phyloP scores from a whole-genome alignment of 1,140 invertebrate genomes.

The Achatina immaculata region DNA sequence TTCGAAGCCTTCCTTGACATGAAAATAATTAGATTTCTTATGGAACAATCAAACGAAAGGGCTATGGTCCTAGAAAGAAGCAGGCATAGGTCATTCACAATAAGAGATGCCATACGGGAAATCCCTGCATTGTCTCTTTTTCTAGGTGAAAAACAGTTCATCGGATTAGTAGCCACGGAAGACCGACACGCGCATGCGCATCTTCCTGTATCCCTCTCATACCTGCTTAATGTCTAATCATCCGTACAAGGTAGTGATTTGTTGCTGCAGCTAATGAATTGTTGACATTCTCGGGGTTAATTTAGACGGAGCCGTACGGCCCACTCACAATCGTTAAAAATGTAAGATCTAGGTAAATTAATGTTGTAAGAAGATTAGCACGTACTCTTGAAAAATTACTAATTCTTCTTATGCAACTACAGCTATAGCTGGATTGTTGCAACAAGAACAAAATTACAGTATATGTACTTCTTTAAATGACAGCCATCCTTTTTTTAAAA shows the following conservation, averaged over 20 bases:
- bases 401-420: too few relatives aligned
- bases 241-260: constrained; percentile 6
- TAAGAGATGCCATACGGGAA: not conserved
- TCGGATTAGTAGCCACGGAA: not conserved
- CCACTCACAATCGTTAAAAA: not conserved
- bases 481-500: too few relatives aligned
- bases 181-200: constrained; percentile 1
- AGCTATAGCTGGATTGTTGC: too few relatives aligned
- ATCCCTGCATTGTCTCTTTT: not conserved
- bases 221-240: constrained; percentile 27
- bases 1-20: not conserved
- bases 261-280: not conserved
- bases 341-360: not conserved
- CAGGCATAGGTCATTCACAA: not conserved
- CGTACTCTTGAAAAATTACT: too few relatives aligned
- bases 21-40: not conserved
- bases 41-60: not conserved
- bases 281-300: not conserved
- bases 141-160: constrained; percentile 10
- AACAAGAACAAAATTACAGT: too few relatives aligned
- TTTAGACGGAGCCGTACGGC: not conserved
- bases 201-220: constrained; percentile 2
- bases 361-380: not conserved
- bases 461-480: too few relatives aligned
- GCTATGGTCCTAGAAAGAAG: not conserved